phyloP scores from a whole-genome alignment of 2,797 vertebrate genomes.

The Varecia variegata region DNA sequence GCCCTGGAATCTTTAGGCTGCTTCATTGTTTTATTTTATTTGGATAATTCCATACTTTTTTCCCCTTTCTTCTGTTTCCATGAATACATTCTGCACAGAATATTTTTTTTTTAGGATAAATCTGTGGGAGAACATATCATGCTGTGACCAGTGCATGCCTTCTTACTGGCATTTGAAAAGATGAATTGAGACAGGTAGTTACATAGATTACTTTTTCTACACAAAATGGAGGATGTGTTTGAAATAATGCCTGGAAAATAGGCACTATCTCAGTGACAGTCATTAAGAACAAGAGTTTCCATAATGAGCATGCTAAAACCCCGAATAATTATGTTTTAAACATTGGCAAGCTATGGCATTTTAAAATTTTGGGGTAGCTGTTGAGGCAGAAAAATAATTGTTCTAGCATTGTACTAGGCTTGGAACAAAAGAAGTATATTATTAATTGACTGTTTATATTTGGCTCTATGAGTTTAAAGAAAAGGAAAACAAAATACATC shows the following conservation, averaged over 20 bases:
- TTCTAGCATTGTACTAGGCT: background rate
- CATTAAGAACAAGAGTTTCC: background rate
- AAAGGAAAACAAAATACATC: background rate
- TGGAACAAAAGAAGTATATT: background rate
- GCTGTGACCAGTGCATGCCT: background rate
- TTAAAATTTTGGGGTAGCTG: background rate
- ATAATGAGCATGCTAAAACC: background rate
- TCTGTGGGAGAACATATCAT: background rate
- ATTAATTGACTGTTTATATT: background rate
- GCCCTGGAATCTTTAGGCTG: background rate
- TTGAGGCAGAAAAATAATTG: background rate
- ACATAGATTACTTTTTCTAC: background rate
- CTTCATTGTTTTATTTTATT: background rate
- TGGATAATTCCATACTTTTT: background rate
- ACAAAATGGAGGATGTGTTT: background rate
- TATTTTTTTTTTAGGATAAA: background rate
- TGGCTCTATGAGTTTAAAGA: background rate
- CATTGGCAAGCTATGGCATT: background rate
- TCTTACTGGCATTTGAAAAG: background rate
- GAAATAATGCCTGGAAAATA: slow-evolving; percentile 46
- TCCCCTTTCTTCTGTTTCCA: background rate
- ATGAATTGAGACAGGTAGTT: background rate
- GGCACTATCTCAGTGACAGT: background rate
- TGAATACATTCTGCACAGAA: background rate
- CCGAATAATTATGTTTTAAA: background rate